A percentile compares a stretch with the other conserved stretches of the same genome.
These are phyloP conservation scores for Leuciscus waleckii DNA, from an alignment of 2,797 vertebrate species.

Conservation along the genomic window DNA sequence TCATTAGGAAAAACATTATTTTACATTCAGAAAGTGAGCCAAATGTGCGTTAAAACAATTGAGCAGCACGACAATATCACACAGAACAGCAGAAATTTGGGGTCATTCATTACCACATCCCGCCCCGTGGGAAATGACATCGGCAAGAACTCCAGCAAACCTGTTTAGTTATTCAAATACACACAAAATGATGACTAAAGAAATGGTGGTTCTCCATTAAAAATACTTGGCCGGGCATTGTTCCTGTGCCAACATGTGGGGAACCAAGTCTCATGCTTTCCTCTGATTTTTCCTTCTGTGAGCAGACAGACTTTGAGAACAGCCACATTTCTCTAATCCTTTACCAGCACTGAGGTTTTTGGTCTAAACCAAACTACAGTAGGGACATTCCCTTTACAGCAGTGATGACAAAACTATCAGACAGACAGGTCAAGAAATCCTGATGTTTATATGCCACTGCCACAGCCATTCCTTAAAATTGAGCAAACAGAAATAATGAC, in stretches of 20 bases:
- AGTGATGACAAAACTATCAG: neutral
- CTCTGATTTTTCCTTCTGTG: constrained; percentile 12
- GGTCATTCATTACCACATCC: constrained; percentile 51
- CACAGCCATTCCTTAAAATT: neutral
- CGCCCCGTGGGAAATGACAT: constrained; percentile 40
- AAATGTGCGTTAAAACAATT: constrained; percentile 6
- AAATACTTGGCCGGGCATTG: constrained; percentile 22
- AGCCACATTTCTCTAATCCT: neutral
- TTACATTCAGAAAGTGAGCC: constrained; percentile 21
- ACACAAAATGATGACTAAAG: constrained; percentile 39
- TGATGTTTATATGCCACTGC: neutral
- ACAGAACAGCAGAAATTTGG: constrained; percentile 37
- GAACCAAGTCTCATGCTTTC: constrained; percentile 33
- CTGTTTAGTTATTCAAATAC: constrained; percentile 40
- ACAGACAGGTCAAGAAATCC: neutral
- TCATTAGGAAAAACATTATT: constrained; percentile 16
- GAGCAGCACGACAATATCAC: constrained; percentile 20
- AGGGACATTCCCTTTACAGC: neutral
- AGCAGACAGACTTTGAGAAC: constrained; percentile 16
- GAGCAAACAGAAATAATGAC: neutral
- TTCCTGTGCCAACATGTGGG: constrained; percentile 37
- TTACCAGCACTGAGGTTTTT: constrained; percentile 27
- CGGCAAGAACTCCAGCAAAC: constrained; percentile 29
- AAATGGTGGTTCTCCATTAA: constrained; percentile 14
- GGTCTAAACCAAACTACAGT: constrained; percentile 21